Conservation (phyloP, 2,888 invertebrate species). For the Argynnis bischoffii region DNA sequence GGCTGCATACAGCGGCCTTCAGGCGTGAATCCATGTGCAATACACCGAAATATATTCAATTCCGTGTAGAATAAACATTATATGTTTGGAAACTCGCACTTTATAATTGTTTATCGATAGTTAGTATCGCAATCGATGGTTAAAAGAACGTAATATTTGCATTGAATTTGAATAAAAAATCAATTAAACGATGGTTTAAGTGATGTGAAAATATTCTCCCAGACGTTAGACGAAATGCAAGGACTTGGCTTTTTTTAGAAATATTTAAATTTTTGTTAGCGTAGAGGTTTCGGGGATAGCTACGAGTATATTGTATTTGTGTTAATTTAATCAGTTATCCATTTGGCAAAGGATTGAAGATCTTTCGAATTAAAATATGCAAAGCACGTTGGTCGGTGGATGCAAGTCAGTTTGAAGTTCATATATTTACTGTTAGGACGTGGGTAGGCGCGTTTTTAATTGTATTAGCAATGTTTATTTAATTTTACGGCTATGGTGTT, state of each 20-base stretch:
- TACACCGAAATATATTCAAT: neutral
- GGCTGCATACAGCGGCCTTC: conserved; percentile 56
- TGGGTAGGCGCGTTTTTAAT: conserved; percentile 27
- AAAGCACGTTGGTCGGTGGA: neutral
- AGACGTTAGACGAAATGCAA: too few relatives aligned
- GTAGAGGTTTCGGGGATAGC: neutral
- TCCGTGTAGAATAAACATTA: neutral
- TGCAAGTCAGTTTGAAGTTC: conserved; percentile 32
- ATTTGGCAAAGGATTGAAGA: neutral
- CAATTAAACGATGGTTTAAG: too few relatives aligned
- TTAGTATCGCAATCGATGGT: too few relatives aligned
- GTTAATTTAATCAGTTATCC: neutral
- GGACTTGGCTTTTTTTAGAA: too few relatives aligned
- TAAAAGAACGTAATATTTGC: too few relatives aligned
- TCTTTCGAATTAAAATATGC: conserved; percentile 3
- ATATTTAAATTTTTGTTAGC: too few relatives aligned
- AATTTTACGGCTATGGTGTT: neutral
- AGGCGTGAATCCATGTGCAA: conserved; percentile 54
- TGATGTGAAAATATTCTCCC: too few relatives aligned
- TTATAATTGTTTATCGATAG: neutral
- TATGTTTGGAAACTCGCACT: neutral
- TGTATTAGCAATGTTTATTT: neutral
- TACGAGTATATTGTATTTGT: conserved; percentile 4
- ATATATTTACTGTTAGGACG: conserved; percentile 35
- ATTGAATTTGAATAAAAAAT: too few relatives aligned